Percentiles rank a stretch among this genome's conserved stretches.
Conservation (phyloP, 2,797 vertebrate species). For the Sandelia bainsii region DNA sequence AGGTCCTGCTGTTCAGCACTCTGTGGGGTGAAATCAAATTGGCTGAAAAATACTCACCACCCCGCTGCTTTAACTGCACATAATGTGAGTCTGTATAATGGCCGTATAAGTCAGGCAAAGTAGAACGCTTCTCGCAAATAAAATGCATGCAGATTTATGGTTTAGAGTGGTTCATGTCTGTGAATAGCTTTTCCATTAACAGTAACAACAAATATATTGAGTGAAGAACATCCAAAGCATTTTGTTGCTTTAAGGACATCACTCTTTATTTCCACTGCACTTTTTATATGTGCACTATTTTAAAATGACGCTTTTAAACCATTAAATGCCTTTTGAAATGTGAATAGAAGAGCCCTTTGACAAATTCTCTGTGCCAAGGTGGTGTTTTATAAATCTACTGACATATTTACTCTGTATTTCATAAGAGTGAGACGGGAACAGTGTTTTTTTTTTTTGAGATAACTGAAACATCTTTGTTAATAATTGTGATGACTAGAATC, state of each 20-base stretch:
- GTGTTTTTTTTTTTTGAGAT: not conserved
- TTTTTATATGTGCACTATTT: conserved; percentile 23
- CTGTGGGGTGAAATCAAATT: conserved; percentile 16
- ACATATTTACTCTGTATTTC: not conserved
- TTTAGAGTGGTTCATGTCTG: conserved; percentile 40
- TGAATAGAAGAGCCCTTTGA: not conserved
- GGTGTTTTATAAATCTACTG: not conserved
- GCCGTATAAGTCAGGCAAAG: conserved; percentile 11
- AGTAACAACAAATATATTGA: conserved; percentile 35
- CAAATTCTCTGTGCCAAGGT: not conserved
- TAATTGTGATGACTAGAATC: not conserved
- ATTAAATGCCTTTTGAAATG: conserved; percentile 30
- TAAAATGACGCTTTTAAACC: conserved; percentile 9
- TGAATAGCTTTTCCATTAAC: conserved; percentile 71
- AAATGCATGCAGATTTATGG: conserved; percentile 43
- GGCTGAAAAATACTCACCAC: conserved; percentile 12
- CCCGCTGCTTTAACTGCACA: conserved; percentile 39
- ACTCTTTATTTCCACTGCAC: conserved; percentile 16
- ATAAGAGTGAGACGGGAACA: not conserved
- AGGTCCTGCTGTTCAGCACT: conserved; percentile 13
- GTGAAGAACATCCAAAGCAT: conserved; percentile 4
- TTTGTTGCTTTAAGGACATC: conserved; percentile 10
- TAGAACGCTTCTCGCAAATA: conserved; percentile 25
- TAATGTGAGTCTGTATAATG: conserved; percentile 33
- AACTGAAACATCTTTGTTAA: not conserved